Conservation (phyloP, 2,888 invertebrate genomes). For the Imbricaverruca yamaguchii region DNA sequence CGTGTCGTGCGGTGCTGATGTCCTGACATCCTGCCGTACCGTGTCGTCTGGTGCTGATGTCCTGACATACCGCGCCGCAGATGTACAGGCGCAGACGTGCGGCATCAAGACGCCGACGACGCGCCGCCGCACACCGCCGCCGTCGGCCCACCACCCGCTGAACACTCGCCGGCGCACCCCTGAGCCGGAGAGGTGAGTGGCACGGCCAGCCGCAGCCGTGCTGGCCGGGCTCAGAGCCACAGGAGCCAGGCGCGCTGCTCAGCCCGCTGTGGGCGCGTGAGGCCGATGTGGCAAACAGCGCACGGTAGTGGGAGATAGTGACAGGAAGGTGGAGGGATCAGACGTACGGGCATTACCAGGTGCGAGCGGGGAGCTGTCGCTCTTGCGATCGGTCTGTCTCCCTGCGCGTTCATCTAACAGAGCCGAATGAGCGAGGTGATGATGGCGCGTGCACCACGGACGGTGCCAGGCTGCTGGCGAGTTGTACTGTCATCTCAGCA, state of each 20-base stretch:
- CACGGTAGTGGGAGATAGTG: no score
- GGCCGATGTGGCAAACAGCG: no score
- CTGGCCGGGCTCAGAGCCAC: neutral
- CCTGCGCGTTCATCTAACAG: no score
- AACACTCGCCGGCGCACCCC: neutral
- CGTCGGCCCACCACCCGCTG: constrained; percentile 2
- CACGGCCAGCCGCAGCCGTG: neutral
- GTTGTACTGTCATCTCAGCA: no score
- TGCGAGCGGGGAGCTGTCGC: neutral
- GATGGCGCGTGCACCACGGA: no score
- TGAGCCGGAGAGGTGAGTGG: constrained; percentile 5
- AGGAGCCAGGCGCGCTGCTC: neutral
- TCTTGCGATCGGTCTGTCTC: no score
- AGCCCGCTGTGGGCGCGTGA: neutral
- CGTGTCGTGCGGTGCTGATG: no score
- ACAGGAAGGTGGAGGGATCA: neutral
- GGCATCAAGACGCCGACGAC: constrained; percentile 20
- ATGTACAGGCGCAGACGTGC: neutral
- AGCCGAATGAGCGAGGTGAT: no score
- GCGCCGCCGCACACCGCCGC: constrained; percentile 14
- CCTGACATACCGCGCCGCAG: neutral
- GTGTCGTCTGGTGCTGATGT: no score
- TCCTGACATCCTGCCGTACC: no score
- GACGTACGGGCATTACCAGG: neutral
- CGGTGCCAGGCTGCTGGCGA: no score